Conservation (phyloP, 2,113 vertebrate genomes). For the Ascaphus truei region DNA sequence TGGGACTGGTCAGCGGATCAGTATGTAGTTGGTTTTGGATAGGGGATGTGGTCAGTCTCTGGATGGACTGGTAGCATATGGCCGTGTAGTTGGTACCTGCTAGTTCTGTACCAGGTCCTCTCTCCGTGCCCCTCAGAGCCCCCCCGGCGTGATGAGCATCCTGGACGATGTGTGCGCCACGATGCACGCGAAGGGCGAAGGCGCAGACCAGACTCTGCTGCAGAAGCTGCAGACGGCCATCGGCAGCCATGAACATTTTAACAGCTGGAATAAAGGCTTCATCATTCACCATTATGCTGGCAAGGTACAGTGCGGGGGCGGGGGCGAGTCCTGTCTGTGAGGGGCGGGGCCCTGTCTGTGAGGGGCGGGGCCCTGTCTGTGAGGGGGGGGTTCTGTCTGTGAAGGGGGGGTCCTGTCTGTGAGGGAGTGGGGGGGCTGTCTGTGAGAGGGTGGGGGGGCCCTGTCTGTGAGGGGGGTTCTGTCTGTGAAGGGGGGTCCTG, state of each 20-base stretch:
- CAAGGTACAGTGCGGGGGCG: constrained; percentile 52
- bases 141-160: constrained; percentile 72
- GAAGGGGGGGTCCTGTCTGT: not conserved
- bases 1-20: too few relatives aligned
- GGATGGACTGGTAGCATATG: too few relatives aligned
- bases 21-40: too few relatives aligned
- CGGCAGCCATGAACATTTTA: constrained; percentile 70
- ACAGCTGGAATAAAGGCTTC: constrained; percentile 78
- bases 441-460: too few relatives aligned
- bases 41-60: too few relatives aligned
- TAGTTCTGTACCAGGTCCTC: too few relatives aligned
- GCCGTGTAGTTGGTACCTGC: too few relatives aligned
- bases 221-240: constrained; percentile 74
- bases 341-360: not conserved
- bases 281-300: constrained; percentile 76
- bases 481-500: not conserved
- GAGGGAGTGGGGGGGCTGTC: too few relatives aligned
- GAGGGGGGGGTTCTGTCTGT: too few relatives aligned
- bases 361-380: not conserved
- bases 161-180: constrained; percentile 78
- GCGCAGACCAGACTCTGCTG: constrained; percentile 73
- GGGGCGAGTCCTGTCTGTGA: not conserved
- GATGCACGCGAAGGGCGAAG: constrained; percentile 80
- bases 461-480: not conserved
- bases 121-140: constrained; percentile 53